phyloP scores from a whole-genome alignment of 2,888 invertebrate species.

The Mongoloraphidia duomilia region DNA sequence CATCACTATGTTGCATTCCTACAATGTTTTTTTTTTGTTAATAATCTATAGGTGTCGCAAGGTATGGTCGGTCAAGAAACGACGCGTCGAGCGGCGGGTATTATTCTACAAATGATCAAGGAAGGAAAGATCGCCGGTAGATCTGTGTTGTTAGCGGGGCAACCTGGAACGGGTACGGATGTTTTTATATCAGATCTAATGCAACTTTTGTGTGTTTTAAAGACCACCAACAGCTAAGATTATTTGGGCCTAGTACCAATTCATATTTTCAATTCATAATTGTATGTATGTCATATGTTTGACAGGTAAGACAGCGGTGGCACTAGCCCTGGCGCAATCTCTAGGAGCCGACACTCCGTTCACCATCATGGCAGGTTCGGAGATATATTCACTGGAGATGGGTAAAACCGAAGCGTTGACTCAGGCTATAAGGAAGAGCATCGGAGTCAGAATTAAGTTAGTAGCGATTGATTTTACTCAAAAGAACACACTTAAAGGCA shows the following conservation, averaged over 20 bases:
- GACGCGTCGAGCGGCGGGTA: slow-evolving; percentile 87
- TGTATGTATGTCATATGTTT: background rate
- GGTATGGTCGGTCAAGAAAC: slow-evolving; percentile 93
- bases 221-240: too few species aligned
- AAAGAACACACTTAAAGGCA: too few species aligned
- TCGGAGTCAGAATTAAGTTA: slow-evolving; percentile 88
- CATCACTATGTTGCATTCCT: too few species aligned
- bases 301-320: slow-evolving; percentile 95
- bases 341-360: slow-evolving; percentile 93
- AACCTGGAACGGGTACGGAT: slow-evolving; percentile 58
- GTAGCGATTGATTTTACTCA: slow-evolving; percentile 20
- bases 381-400: slow-evolving; percentile 97
- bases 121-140: slow-evolving; percentile 97
- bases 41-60: slow-evolving; percentile 53
- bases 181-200: background rate
- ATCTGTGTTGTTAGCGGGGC: slow-evolving; percentile 87
- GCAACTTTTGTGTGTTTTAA: too few species aligned
- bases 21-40: background rate
- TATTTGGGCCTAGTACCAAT: too few species aligned
- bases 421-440: slow-evolving; percentile 92
- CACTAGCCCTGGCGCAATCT: slow-evolving; percentile 91
- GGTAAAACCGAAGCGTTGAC: slow-evolving; percentile 97
- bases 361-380: slow-evolving; percentile 95
- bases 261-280: background rate
- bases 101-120: slow-evolving; percentile 94